Percentiles rank a stretch among this genome's conserved stretches.
phyloP scores from a whole-genome alignment of 2,797 vertebrate species.

The Sebastes dallii region DNA sequence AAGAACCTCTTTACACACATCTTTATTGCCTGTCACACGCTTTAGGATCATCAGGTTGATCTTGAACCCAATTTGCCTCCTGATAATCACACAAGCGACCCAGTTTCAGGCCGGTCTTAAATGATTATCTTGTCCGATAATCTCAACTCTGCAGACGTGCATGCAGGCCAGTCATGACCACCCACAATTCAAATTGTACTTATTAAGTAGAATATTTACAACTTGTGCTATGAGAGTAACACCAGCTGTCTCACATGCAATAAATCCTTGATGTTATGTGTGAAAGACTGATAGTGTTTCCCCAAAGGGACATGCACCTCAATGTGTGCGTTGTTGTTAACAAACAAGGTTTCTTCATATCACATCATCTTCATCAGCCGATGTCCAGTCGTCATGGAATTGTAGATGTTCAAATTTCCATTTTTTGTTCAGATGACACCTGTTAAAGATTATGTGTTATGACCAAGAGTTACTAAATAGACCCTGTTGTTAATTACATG shows the following conservation, averaged over 20 bases:
- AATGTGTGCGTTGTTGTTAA: neutral
- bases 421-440: neutral
- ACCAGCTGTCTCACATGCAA: neutral
- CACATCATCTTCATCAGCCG: neutral
- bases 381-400: neutral
- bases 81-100: constrained; percentile 16
- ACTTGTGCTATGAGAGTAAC: neutral
- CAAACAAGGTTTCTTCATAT: neutral
- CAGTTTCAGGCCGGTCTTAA: constrained; percentile 21
- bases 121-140: constrained; percentile 42
- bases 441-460: neutral
- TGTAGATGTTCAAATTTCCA: neutral
- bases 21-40: neutral
- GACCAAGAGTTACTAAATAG: neutral
- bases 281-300: neutral
- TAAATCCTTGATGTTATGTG: neutral
- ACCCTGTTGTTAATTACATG: no score
- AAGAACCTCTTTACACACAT: neutral
- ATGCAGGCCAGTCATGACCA: neutral
- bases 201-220: neutral
- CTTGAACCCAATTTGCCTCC: constrained; percentile 16
- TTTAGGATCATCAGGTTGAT: constrained; percentile 28
- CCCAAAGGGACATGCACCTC: neutral
- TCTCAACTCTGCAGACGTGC: constrained; percentile 8
- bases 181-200: neutral